Evolutionary conservation across 2,888 invertebrate genomes (phyloP), one percentile per base, ranked within the genome.

Genomic region (Xylota sylvarum): DNA sequence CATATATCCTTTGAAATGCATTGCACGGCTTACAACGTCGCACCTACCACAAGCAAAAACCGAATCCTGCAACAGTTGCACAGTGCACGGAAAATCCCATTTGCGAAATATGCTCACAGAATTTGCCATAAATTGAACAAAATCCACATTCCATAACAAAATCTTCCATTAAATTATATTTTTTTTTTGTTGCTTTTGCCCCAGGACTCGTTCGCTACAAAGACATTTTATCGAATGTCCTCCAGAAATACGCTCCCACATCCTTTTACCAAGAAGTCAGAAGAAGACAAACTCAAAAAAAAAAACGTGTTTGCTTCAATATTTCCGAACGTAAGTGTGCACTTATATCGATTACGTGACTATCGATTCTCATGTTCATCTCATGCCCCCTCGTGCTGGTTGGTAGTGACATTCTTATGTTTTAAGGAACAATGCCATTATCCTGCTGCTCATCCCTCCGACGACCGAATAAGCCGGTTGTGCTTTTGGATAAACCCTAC

Each of bases 311-410:
- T 74, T 69, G 55, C 69, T 70, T n/a, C 35, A 43, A 80, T 84
- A 74, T 74, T 79, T 72, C 60, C 50, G 50, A 85, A 72, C 55
- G 70, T 65, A 65, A 85, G 74, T 85, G 76, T 81, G 81, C 76
- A 81, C 81, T 85, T 81, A 81, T 70, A 85, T 85, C 85, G 85
- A 81, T 85, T 81, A 81, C 81, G 80, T 81, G 85, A 85, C 76
- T 80, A 80, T 85, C 80, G 56, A 80, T 69, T 69, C 56, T 67
- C 67, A 27, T 62, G 55, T 12, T 55, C 35, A 17, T 58, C 37
- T 14, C 19, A 43, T 43, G 30, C 23, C 17, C 4, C 30, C 7
- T 6, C 30, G 43, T 48, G 48, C 43, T 52, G 62, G 62, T 52
- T 80, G 80, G 35, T 70, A 72, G 85, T 76, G 81, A 76, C 81